Evolutionary conservation across 2,113 vertebrate genomes (phyloP), one percentile per base, ranked within the genome.

Genomic region (Speoplatyrhinus poulsoni): DNA sequence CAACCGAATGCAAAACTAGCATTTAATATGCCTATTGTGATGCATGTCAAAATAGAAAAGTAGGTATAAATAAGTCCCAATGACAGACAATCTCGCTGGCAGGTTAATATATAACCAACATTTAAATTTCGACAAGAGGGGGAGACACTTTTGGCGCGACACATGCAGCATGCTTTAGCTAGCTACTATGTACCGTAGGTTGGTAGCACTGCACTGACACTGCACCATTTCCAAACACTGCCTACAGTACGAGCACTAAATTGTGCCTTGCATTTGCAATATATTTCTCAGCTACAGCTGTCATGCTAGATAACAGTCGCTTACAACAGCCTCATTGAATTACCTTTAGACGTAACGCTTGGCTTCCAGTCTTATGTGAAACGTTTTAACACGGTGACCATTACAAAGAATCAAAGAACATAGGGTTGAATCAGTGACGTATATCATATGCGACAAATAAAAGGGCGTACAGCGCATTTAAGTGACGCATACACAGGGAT

Each of bases 201-300:
- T 41, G 13, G 9, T 5, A 17, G 19, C 46, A 62, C 63, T 47
- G 81, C 82, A 73, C 80, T 70, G 76, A 15, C 81, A 75, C 81
- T 85, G 87, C 89, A 87, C 75, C 87, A 82, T 80, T 87, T 86
- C 74, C 1, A 59, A 71, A 59, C 41, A 9, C 46, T 26, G 17
- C 61, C 66, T 26, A 65, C 60, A 76, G 56, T 77, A 33, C 49
- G 17, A 33, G 1, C 33, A 19, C 0, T 47, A n/a, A n/a, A 26
- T 5, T 33, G 10, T 56, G 32, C 10, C 17, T 0, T 3, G 3
- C 70, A 26, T 65, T 26, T 26, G 50, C n/a, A 6, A 19, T 6
- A 19, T 10, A 12, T 8, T 3, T 9, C 0, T 26, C 7, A 65
- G 41, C 9, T 0, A 15, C 46, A 36, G 13, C 3, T 7, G 26